phyloP scores from a whole-genome alignment of 1,140 invertebrate genomes.

The Leptonema lineaticorne region DNA sequence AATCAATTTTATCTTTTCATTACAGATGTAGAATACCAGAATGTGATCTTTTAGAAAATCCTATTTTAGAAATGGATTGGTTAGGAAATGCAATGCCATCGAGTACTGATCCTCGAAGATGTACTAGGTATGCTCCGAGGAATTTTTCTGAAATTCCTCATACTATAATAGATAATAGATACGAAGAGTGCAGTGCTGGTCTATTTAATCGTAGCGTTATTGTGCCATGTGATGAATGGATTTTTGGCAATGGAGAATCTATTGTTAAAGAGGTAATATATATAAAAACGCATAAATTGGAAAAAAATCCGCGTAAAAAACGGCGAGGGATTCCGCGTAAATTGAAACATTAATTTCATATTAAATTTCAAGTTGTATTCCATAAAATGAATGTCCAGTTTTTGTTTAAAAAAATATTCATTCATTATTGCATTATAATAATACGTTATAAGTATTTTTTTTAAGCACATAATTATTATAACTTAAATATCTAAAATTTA shows the following conservation, averaged over 20 bases:
- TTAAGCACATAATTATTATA: too few relatives aligned
- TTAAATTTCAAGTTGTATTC: too few relatives aligned
- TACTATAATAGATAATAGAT: conserved; percentile 13
- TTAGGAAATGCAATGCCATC: conserved; percentile 47
- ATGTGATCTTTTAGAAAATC: conserved; percentile 44
- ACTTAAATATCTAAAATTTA: too few relatives aligned
- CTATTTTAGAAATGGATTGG: conserved; percentile 47
- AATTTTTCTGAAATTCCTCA: conserved; percentile 33
- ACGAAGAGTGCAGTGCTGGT: conserved; percentile 45
- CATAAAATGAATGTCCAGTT: too few relatives aligned
- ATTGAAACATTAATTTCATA: too few relatives aligned
- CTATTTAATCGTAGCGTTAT: conserved; percentile 45
- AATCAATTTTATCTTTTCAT: conserved; percentile 3
- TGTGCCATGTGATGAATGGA: conserved; percentile 45
- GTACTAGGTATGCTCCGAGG: conserved; percentile 44
- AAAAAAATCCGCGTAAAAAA: too few relatives aligned
- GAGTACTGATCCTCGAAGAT: conserved; percentile 46
- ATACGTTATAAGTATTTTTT: too few relatives aligned
- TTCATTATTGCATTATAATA: too few relatives aligned
- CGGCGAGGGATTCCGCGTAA: too few relatives aligned
- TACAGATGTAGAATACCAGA: conserved; percentile 48
- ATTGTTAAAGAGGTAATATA: conserved; percentile 54
- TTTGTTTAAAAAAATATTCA: too few relatives aligned
- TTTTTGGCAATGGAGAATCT: conserved; percentile 48
- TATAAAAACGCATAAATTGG: too few relatives aligned